phyloP scores from a whole-genome alignment of 1,140 invertebrate genomes.

The Drosophila melanogaster region Release_6_plus_ISO1_MT NT_033779.5:12352001-12352500 shows the following conservation, averaged over 20 bases:
- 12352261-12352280: slow-evolving; percentile 42
- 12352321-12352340: slow-evolving; percentile 77
- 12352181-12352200: slow-evolving; percentile 59
- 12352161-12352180: slow-evolving; percentile 71
- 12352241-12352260: slow-evolving; percentile 82
- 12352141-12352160: slow-evolving; percentile 79
- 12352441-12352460: slow-evolving; percentile 35
- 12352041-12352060: slow-evolving; percentile 51
- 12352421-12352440: slow-evolving; percentile 58
- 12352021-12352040: slow-evolving; percentile 76
- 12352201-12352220: slow-evolving; percentile 25
- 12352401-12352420: slow-evolving; percentile 83
- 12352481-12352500: slow-evolving; percentile 38
- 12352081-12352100: slow-evolving; percentile 24
- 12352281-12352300: slow-evolving; percentile 43
- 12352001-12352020: slow-evolving; percentile 84
- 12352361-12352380: slow-evolving; percentile 69
- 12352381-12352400: slow-evolving; percentile 72
- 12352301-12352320: slow-evolving; percentile 50
- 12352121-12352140: slow-evolving; percentile 56
- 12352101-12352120: slow-evolving; percentile 24
- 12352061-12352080: slow-evolving; percentile 22
- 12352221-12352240: slow-evolving; percentile 54
- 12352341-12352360: slow-evolving; percentile 48
- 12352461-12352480: slow-evolving; percentile 31